Conservation (phyloP, 2,797 vertebrate genomes). For the Dendrocincla tyrannina region DNA sequence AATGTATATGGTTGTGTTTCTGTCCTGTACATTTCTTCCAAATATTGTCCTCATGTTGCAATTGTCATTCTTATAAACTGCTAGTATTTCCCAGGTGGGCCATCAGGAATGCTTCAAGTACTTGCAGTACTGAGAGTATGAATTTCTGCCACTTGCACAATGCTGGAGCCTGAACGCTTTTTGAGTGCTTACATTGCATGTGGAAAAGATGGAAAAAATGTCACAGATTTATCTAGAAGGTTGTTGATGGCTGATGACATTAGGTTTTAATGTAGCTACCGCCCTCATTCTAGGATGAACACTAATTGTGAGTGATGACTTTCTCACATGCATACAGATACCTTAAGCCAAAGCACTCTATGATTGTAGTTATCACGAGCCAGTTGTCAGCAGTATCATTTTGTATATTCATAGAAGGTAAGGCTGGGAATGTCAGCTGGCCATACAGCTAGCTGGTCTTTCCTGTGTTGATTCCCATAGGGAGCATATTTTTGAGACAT, state of each 20-base stretch:
- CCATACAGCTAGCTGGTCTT: background rate
- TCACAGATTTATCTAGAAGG: background rate
- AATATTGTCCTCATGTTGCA: background rate
- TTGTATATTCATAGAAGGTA: background rate
- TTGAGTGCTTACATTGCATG: background rate
- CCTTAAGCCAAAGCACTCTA: background rate
- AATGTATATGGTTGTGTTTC: background rate
- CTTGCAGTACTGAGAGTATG: background rate
- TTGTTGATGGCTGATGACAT: background rate
- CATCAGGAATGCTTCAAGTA: background rate
- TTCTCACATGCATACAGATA: background rate
- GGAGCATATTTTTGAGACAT: background rate
- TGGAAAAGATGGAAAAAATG: background rate
- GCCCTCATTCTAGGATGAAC: background rate
- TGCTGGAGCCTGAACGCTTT: background rate
- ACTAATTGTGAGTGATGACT: background rate
- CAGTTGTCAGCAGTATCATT: background rate
- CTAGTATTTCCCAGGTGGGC: background rate
- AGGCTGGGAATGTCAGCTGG: background rate
- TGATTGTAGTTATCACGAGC: accelerated
- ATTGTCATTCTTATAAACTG: background rate
- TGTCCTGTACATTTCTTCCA: background rate
- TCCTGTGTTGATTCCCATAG: background rate
- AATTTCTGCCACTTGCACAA: background rate
- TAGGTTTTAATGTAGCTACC: background rate